phyloP scores from a whole-genome alignment of 2,888 invertebrate genomes.

The Microchrysa polita region DNA sequence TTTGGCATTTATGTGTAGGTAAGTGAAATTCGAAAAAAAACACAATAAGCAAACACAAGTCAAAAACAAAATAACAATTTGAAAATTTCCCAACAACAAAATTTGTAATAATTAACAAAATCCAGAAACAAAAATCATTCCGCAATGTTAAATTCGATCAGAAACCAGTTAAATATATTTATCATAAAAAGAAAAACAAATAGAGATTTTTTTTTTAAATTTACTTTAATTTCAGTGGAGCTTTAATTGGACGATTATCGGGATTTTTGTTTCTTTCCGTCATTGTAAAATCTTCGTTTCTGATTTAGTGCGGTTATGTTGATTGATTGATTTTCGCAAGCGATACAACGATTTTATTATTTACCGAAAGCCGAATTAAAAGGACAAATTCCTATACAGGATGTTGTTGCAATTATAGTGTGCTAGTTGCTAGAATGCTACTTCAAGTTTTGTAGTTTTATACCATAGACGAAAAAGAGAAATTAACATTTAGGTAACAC shows the following conservation, averaged over 20 bases:
- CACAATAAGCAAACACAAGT: neutral
- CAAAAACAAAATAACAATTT: too few species aligned
- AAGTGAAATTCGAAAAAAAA: slow-evolving; percentile 27
- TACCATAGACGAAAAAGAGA: slow-evolving; percentile 16
- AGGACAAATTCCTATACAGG: slow-evolving; percentile 8
- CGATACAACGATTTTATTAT: slow-evolving; percentile 36
- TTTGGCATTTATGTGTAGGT: slow-evolving; percentile 38
- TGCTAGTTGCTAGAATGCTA: slow-evolving; percentile 17
- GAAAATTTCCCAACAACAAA: neutral
- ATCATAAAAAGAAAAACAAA: slow-evolving; percentile 31
- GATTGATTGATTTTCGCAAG: too few species aligned
- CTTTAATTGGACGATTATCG: slow-evolving; percentile 32
- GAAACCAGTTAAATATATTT: slow-evolving; percentile 40
- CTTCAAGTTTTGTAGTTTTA: slow-evolving; percentile 32
- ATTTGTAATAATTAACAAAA: slow-evolving; percentile 44
- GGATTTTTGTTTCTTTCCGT: neutral
- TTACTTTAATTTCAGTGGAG: slow-evolving; percentile 20
- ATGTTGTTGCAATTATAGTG: slow-evolving; percentile 38
- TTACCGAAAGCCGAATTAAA: neutral
- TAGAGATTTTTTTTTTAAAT: slow-evolving; percentile 13
- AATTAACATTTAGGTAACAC: neutral
- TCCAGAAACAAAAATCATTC: slow-evolving; percentile 36
- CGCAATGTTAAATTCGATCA: slow-evolving; percentile 43
- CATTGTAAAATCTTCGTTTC: too few species aligned
- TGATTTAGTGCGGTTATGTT: too few species aligned